Evolutionary conservation across 2,113 vertebrate species (phyloP).

Genomic region (Etheostoma cragini): DNA sequence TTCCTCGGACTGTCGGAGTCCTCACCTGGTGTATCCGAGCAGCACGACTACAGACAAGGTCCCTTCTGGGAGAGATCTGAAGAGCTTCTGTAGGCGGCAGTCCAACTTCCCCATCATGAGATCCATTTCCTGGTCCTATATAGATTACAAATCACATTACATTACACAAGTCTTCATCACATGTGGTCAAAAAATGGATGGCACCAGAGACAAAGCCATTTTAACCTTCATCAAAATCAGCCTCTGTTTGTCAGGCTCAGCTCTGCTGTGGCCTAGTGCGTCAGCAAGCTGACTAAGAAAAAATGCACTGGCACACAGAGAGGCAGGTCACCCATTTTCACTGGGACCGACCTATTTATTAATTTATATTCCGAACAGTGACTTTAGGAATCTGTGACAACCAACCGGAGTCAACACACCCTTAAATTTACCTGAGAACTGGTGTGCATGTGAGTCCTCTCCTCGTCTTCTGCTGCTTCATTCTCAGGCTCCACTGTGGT

Average conservation of each 20-base stretch:
- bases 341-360: background rate
- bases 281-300: background rate
- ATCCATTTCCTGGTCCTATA: constrained; percentile 79
- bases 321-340: no score
- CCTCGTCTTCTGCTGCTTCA: constrained; percentile 43
- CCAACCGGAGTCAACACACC: background rate
- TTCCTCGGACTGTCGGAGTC: rapidly evolving
- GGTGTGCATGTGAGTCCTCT: background rate
- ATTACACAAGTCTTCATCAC: no score
- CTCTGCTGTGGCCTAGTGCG: background rate
- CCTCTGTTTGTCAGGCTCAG: background rate
- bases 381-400: background rate
- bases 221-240: background rate
- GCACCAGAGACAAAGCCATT: background rate
- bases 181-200: background rate
- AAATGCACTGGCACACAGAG: background rate
- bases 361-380: no score
- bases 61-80: constrained; percentile 79
- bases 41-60: constrained; percentile 89
- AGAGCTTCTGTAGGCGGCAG: constrained; percentile 84
- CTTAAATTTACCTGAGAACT: constrained; percentile 30
- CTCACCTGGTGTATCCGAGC: constrained; percentile 85
- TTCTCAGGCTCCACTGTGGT: background rate
- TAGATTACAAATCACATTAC: background rate
- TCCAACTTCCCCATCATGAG: constrained; percentile 84